Percentiles rank a stretch among this genome's conserved stretches.
Evolutionary conservation across 2,797 vertebrate species (phyloP).

Genomic region (Amazona ochrocephala): DNA sequence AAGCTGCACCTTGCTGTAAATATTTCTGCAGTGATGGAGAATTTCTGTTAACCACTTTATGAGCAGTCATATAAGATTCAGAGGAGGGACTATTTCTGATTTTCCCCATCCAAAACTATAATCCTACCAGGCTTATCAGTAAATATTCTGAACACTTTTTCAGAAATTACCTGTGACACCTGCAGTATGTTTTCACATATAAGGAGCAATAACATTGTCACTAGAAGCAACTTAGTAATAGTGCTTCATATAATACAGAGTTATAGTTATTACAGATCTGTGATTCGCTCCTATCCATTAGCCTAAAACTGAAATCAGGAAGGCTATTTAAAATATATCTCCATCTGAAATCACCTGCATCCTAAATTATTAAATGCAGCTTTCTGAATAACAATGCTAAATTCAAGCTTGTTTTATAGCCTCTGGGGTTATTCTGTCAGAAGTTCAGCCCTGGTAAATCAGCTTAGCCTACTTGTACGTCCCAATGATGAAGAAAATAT

Average conservation of each 20-base stretch:
- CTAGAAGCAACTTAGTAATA: background rate
- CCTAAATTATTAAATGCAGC: background rate
- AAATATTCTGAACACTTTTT: constrained; percentile 31
- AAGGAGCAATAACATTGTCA: constrained; percentile 18
- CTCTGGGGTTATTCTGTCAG: background rate
- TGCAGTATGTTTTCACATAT: constrained; percentile 38
- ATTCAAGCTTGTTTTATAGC: background rate
- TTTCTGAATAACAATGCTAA: background rate
- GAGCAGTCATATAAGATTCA: background rate
- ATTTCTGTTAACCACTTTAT: constrained; percentile 16
- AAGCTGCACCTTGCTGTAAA: background rate
- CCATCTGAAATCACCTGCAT: background rate
- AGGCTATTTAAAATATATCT: background rate
- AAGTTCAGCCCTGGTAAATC: constrained; percentile 24
- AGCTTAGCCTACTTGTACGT: constrained; percentile 14
- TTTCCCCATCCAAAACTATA: constrained; percentile 53
- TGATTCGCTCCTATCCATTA: background rate
- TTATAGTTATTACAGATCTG: constrained; percentile 10
- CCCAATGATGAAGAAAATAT: constrained; percentile 28
- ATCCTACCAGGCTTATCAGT: constrained; percentile 16
- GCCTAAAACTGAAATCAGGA: background rate
- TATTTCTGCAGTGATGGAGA: background rate
- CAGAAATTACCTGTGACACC: constrained; percentile 30
- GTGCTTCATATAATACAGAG: background rate
- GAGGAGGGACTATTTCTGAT: constrained; percentile 40